A percentile compares a stretch with the other conserved stretches of the same genome.
These are phyloP conservation scores for Anguilla marmorata DNA, from an alignment of 2,797 vertebrate species.

Conservation along the genomic window DNA sequence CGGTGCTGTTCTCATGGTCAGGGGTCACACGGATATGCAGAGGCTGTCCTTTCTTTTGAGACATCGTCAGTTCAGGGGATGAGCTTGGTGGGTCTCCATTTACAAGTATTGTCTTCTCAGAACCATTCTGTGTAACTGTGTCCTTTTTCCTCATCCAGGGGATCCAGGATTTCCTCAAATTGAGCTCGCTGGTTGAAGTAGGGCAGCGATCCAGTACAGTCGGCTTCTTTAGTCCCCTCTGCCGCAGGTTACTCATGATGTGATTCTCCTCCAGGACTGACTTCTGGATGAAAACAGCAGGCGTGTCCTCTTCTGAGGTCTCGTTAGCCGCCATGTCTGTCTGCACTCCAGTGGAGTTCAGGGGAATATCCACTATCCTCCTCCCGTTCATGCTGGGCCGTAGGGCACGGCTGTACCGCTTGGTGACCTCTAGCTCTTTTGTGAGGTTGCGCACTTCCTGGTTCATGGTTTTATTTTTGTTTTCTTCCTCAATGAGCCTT, in stretches of 20 bases:
- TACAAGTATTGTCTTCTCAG: conserved; percentile 63
- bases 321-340: conserved; percentile 75
- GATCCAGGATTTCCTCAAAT: conserved; percentile 81
- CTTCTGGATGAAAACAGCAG: conserved; percentile 90
- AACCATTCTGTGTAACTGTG: conserved; percentile 56
- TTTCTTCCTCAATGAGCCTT: conserved; percentile 84
- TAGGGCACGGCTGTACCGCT: conserved; percentile 84
- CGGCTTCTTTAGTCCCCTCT: conserved; percentile 81
- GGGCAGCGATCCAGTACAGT: conserved; percentile 88
- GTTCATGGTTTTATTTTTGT: conserved; percentile 81
- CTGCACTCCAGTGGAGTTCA: conserved; percentile 86
- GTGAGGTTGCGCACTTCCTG: conserved; percentile 80
- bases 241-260: conserved; percentile 91
- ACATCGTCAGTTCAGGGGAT: conserved; percentile 73
- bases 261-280: conserved; percentile 94
- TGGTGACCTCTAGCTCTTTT: conserved; percentile 85
- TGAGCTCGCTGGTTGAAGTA: conserved; percentile 79
- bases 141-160: conserved; percentile 92
- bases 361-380: conserved; percentile 84
- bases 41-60: conserved; percentile 83
- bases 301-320: conserved; percentile 81
- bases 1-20: conserved; percentile 84
- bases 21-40: conserved; percentile 93
- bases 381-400: conserved; percentile 85
- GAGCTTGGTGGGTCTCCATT: conserved; percentile 56